These are phyloP conservation scores for Tinamus guttatus DNA, from an alignment of 2,113 vertebrate genomes.

Conservation along the genomic window DNA sequence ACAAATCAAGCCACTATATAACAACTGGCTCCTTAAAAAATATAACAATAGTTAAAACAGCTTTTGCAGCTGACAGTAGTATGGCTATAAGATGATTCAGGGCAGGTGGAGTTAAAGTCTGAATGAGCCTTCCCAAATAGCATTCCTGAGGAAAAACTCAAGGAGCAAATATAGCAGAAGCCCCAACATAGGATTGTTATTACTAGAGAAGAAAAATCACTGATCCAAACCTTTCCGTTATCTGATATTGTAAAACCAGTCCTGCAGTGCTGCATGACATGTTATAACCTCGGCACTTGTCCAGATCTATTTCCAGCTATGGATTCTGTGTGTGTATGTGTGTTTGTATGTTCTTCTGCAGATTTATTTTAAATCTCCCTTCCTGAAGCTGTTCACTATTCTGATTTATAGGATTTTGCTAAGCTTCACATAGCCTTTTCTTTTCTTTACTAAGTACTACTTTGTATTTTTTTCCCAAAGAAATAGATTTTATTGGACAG, in stretches of 20 bases:
- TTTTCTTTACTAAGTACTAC: constrained; percentile 45
- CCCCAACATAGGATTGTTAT: neutral
- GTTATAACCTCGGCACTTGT: neutral
- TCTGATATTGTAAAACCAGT: neutral
- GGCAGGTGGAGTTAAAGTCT: neutral
- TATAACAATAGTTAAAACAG: neutral
- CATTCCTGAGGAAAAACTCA: neutral
- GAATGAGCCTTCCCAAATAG: constrained; percentile 40
- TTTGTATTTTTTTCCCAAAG: constrained; percentile 14
- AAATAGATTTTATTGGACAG: constrained; percentile 51
- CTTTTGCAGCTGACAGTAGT: neutral
- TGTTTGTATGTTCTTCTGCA: neutral
- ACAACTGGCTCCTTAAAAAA: neutral
- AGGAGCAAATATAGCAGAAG: constrained; percentile 35
- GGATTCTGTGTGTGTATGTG: neutral
- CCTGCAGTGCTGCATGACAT: neutral
- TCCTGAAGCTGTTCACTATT: neutral
- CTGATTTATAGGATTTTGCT: constrained; percentile 55
- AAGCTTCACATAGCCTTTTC: constrained; percentile 35
- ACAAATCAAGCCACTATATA: neutral
- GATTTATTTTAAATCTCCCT: constrained; percentile 39
- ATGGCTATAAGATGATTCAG: neutral
- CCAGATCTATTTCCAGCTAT: constrained; percentile 33
- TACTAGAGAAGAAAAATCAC: constrained; percentile 19
- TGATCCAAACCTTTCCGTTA: constrained; percentile 29